Evolutionary conservation across 2,888 invertebrate genomes (phyloP).

Genomic region (Cetonia aurata): DNA sequence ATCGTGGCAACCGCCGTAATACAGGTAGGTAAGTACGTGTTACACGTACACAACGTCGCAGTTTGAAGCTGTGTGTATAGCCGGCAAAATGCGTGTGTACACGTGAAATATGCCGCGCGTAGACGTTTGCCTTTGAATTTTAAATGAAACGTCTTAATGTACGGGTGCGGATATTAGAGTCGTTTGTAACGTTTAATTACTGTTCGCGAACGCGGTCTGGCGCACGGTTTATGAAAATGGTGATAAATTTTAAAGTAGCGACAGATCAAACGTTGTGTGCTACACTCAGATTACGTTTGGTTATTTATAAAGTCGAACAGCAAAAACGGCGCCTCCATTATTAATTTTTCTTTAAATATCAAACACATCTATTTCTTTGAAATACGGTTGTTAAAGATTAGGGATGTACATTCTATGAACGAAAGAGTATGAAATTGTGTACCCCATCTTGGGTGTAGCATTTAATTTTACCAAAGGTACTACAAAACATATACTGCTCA

Average conservation of each 20-base stretch:
- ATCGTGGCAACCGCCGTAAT: constrained; percentile 13
- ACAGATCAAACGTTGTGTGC: constrained; percentile 21
- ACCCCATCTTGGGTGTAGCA: too few relatives aligned
- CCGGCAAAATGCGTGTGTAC: constrained; percentile 28
- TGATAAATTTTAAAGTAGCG: constrained; percentile 31
- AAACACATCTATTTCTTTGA: too few relatives aligned
- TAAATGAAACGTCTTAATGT: constrained; percentile 39
- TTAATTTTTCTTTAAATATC: too few relatives aligned
- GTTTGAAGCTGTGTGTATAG: not conserved
- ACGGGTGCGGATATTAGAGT: constrained; percentile 35
- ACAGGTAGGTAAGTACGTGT: too few relatives aligned
- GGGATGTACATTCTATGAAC: not conserved
- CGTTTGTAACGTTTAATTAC: constrained; percentile 37
- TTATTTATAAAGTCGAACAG: too few relatives aligned
- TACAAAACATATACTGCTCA: too few relatives aligned
- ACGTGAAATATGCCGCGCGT: constrained; percentile 29
- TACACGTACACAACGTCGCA: not conserved
- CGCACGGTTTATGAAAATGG: constrained; percentile 29
- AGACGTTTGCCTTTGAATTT: constrained; percentile 39
- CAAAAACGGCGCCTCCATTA: too few relatives aligned
- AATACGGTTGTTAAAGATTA: too few relatives aligned
- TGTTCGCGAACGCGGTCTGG: constrained; percentile 13
- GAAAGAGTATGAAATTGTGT: too few relatives aligned
- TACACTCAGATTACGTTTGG: constrained; percentile 12
- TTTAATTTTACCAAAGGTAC: too few relatives aligned